phyloP scores from a whole-genome alignment of 2,113 vertebrate species.

The Boulengeromyrus knoepffleri region DNA sequence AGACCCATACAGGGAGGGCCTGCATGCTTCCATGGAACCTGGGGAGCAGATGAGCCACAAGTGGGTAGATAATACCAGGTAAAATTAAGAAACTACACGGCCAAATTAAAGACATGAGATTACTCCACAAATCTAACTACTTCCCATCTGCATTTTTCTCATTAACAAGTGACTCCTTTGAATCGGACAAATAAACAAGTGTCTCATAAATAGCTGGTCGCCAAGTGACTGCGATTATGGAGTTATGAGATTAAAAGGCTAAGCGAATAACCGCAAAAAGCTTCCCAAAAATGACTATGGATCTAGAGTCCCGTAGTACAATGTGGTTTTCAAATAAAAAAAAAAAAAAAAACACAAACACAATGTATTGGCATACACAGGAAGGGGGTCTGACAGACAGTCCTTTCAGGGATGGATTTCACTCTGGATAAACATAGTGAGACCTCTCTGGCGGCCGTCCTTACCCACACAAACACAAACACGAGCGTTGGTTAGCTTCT shows the following conservation, averaged over 20 bases:
- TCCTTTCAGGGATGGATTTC: constrained; percentile 28
- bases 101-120: neutral
- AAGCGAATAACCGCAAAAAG: neutral
- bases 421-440: constrained; percentile 17
- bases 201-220: neutral
- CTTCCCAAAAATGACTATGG: neutral
- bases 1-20: neutral
- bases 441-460: constrained; percentile 40
- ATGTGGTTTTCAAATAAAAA: neutral
- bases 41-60: neutral
- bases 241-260: constrained; percentile 15
- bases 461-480: constrained; percentile 44
- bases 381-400: constrained; percentile 28
- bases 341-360: neutral
- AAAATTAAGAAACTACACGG: neutral
- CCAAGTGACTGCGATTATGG: neutral
- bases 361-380: neutral
- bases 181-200: neutral
- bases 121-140: neutral
- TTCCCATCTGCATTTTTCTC: neutral
- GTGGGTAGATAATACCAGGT: neutral
- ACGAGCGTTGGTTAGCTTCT: neutral
- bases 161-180: neutral
- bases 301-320: neutral
- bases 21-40: neutral